A percentile compares a stretch with the other conserved stretches of the same genome.
Evolutionary conservation across 2,888 invertebrate species (phyloP).

Genomic region (Charanyca ferruginea): DNA sequence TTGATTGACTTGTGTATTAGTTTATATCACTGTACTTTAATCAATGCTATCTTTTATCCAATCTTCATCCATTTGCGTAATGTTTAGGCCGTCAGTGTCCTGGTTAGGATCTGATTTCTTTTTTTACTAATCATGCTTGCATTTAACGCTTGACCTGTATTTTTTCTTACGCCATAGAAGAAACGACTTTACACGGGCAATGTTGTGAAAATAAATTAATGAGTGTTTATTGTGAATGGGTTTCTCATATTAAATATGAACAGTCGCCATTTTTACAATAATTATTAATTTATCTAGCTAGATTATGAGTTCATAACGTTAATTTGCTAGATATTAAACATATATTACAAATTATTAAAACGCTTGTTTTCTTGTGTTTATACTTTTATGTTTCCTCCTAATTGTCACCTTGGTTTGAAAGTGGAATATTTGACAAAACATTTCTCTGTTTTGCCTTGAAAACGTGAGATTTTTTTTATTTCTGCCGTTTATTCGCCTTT

Average conservation of each 20-base stretch:
- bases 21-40: not conserved
- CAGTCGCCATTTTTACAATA: slow-evolving; percentile 21
- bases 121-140: not conserved
- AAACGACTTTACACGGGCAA: not conserved
- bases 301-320: slow-evolving; percentile 12
- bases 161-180: not conserved
- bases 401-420: slow-evolving; percentile 39
- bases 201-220: not conserved
- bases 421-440: slow-evolving; percentile 29
- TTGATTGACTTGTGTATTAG: not conserved
- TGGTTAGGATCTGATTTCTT: not conserved
- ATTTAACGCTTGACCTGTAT: not conserved
- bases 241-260: slow-evolving; percentile 15
- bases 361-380: slow-evolving; percentile 34
- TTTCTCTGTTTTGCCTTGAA: slow-evolving; percentile 52
- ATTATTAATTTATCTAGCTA: slow-evolving; percentile 31
- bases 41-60: not conserved
- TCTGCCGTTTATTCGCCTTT: slow-evolving; percentile 42
- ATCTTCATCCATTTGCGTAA: not conserved
- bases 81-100: not conserved
- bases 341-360: slow-evolving; percentile 33
- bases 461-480: slow-evolving; percentile 20
- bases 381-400: slow-evolving; percentile 41
- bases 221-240: slow-evolving; percentile 1
- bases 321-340: slow-evolving; percentile 20